Base-by-base conservation (phyloP, 2,888 invertebrate species). In the Nomada hirtipes region DNA sequence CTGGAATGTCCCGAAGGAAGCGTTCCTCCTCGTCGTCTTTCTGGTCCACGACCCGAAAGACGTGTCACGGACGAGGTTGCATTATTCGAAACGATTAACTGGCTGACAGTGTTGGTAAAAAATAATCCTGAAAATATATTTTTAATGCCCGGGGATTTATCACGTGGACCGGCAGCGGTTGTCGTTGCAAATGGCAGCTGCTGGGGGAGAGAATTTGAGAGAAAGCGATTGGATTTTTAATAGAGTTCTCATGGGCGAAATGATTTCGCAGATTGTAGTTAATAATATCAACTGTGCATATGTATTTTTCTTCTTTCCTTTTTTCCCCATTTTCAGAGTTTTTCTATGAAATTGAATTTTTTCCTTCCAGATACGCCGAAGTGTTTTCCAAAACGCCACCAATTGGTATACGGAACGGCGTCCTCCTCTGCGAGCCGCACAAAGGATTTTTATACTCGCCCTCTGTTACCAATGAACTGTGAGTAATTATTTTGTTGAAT, bases 1-100 rank as follows among this genome's bases (percentile, higher is more conserved):
- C 88, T 84, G 88, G 89, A 89, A 90, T 89, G 91, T 92, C 91
- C 92, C 91, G 88, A 86, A 92, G 91, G 91, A 92, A 90, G 89
- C 20, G 88, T 89, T 88, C 86, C 77, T 69, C 76, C 74, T 75
- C 82, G 83, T 74, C 88, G 85, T 86, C 89, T 87, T 85, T 87
- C 85, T 81, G 86, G 84, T 88, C 84, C 83, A 79, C 79, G 82
- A 79, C 72, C 83, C 73, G 59, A 77, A 80, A 88, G 85, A 88
- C 82, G 83, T 87, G 91, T 89, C 88, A 85, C 85, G 86, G 83
- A 83, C 90, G 89, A 88, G 87, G 83, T 89, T 88, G 88, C 90
- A 89, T 90, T 90, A 90, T 89, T 88, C 89, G 86, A 80, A 89
- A 90, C 91, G 90, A 91, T 92, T 91, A 91, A 90, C 89, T 86